phyloP scores from a whole-genome alignment of 2,888 invertebrate species.

The Cinara cedri region DNA sequence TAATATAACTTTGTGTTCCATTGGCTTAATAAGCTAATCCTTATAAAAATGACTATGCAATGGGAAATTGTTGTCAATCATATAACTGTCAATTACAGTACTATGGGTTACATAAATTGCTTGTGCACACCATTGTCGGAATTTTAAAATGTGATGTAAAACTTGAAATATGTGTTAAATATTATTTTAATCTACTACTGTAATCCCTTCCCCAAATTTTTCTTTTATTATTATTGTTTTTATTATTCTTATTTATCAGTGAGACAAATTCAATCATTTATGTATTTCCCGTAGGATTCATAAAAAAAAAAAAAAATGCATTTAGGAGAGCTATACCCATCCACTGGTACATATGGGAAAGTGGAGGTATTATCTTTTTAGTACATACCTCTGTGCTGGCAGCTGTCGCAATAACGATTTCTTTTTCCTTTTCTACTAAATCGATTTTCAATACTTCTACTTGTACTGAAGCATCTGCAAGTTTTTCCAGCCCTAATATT shows the following conservation, averaged over 20 bases:
- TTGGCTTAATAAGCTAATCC: not conserved
- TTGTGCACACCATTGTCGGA: too few species aligned
- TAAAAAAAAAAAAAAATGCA: too few species aligned
- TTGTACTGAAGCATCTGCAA: conserved; percentile 92
- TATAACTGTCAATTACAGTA: conserved; percentile 3
- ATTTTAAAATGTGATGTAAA: too few species aligned
- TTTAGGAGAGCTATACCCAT: too few species aligned
- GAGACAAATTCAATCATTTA: too few species aligned
- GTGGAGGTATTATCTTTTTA: not conserved
- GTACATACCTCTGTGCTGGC: conserved; percentile 64
- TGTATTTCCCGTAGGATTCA: too few species aligned
- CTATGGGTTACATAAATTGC: not conserved
- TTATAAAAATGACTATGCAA: not conserved
- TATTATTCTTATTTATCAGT: too few species aligned
- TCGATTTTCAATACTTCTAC: conserved; percentile 91
- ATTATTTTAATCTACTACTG: too few species aligned
- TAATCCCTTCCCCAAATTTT: too few species aligned
- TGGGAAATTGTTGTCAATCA: not conserved
- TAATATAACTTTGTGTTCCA: conserved; percentile 22
- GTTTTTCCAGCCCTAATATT: conserved; percentile 93
- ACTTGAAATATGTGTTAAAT: too few species aligned
- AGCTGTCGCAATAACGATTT: conserved; percentile 87
- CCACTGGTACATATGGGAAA: not conserved
- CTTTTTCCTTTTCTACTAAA: conserved; percentile 91
- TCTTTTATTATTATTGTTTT: too few species aligned